phyloP scores from a whole-genome alignment of 2,888 invertebrate genomes.

The Vanessa cardui region DNA sequence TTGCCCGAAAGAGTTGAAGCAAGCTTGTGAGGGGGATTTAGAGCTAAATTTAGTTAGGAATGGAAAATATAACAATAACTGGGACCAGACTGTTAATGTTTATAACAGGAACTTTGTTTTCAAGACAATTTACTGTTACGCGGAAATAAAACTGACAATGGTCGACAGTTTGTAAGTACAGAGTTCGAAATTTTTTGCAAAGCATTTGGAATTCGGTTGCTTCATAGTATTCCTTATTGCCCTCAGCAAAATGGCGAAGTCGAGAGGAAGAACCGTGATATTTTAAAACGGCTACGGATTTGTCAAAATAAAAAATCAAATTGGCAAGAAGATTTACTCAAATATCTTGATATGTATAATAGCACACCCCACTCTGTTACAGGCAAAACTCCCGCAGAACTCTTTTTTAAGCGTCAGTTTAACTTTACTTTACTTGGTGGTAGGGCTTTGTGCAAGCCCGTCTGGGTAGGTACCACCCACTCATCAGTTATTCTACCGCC shows the following conservation, averaged over 20 bases:
- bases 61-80: slow-evolving; percentile 29
- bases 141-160: background rate
- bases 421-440: background rate
- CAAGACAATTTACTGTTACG: no score
- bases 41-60: slow-evolving; percentile 29
- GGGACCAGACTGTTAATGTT: slow-evolving; percentile 29
- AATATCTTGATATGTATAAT: slow-evolving; percentile 47
- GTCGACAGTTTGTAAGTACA: slow-evolving; percentile 1
- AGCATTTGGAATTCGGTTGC: no score
- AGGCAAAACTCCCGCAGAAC: slow-evolving; percentile 22
- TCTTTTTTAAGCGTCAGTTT: slow-evolving; percentile 7
- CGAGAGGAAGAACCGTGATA: slow-evolving; percentile 33
- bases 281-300: background rate
- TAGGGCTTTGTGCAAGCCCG: no score
- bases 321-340: slow-evolving; percentile 1
- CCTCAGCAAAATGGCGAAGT: no score
- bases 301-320: no score
- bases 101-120: slow-evolving; percentile 35
- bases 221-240: no score
- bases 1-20: no score
- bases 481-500: no score
- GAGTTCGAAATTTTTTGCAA: slow-evolving; percentile 3
- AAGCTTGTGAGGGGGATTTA: slow-evolving; percentile 14
- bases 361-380: slow-evolving; percentile 49
- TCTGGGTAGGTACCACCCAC: no score